phyloP scores from a whole-genome alignment of 2,797 vertebrate species.

The Allobates femoralis region DNA sequence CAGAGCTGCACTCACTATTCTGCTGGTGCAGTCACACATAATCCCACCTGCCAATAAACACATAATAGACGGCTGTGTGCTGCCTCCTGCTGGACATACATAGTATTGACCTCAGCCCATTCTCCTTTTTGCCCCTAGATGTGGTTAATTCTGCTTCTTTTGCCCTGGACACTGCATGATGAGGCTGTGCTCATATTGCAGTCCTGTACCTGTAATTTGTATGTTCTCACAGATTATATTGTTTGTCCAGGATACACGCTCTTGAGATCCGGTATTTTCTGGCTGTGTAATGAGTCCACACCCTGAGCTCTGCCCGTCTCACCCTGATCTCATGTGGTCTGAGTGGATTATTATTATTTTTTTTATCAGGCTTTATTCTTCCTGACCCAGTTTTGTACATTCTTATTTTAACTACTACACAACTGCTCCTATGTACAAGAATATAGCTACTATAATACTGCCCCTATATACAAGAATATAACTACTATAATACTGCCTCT shows the following conservation, averaged over 20 bases:
- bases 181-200: neutral
- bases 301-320: neutral
- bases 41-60: too few relatives aligned
- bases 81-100: neutral
- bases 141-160: neutral
- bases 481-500: slow-evolving; percentile 12
- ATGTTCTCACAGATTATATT: slow-evolving; percentile 23
- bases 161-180: neutral
- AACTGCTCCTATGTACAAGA: slow-evolving; percentile 19
- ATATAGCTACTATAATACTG: slow-evolving; percentile 10
- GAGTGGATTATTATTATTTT: neutral
- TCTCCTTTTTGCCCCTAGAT: too few relatives aligned
- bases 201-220: neutral
- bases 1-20: too few relatives aligned
- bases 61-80: neutral
- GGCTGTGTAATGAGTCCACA: neutral
- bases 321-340: neutral
- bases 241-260: slow-evolving; percentile 16
- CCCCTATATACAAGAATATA: slow-evolving; percentile 8
- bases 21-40: neutral
- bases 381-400: too few relatives aligned
- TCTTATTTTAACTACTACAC: slow-evolving; percentile 11
- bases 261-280: slow-evolving; percentile 15
- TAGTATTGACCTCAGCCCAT: neutral
- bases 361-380: neutral